Percentiles rank a stretch among this genome's conserved stretches.
phyloP scores from a whole-genome alignment of 2,797 vertebrate genomes.

The Lutjanus argentimaculatus region DNA sequence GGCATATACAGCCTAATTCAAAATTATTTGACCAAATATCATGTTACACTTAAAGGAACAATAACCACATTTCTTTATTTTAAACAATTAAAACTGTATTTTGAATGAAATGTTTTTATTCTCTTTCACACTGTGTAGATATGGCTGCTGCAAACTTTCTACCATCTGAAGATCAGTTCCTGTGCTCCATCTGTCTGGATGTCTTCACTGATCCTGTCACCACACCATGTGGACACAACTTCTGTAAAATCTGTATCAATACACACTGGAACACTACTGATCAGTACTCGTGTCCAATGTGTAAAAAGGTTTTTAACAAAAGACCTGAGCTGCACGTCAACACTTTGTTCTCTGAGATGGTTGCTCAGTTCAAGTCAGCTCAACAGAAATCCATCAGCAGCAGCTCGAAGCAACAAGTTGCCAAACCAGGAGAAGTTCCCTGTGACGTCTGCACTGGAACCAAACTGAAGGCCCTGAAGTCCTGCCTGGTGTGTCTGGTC shows the following conservation, averaged over 20 bases:
- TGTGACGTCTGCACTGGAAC: not conserved
- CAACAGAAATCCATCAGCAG: constrained; percentile 11
- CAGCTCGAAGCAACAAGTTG: not conserved
- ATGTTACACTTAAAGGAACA: not conserved
- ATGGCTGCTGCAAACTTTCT: constrained; percentile 14
- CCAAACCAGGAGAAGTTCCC: not conserved
- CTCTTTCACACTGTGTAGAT: not conserved
- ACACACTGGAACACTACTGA: not conserved
- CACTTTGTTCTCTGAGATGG: not conserved
- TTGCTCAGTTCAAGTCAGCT: constrained; percentile 18
- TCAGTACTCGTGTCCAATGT: not conserved
- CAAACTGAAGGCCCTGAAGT: constrained; percentile 4
- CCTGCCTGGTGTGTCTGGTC: not conserved
- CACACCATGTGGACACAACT: constrained; percentile 23
- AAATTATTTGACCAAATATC: no score
- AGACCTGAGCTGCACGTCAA: not conserved
- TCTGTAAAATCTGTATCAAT: constrained; percentile 26
- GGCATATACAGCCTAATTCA: no score
- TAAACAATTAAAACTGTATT: not conserved
- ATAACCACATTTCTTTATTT: not conserved
- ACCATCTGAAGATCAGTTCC: constrained; percentile 1
- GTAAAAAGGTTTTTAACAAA: not conserved
- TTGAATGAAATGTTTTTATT: not conserved
- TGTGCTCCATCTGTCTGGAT: constrained; percentile 34
- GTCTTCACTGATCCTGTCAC: constrained; percentile 21